phyloP scores from a whole-genome alignment of 2,113 vertebrate genomes.

The Peromyscus polionotus region DNA sequence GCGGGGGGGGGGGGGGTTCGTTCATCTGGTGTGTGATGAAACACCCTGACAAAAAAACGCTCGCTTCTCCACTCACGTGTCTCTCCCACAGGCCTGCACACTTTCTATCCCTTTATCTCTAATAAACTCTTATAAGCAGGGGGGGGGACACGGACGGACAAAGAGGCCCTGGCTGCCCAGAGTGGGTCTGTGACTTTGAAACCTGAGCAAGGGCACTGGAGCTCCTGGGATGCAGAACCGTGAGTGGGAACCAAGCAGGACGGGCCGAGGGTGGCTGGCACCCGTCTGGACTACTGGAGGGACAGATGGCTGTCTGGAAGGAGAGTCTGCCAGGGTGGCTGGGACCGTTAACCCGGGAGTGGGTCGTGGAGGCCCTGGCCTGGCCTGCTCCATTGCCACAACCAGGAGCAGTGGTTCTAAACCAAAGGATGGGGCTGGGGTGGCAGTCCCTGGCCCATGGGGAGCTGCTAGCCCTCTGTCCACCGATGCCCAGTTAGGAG shows the following conservation, averaged over 20 bases:
- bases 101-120: too few relatives aligned
- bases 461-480: background rate
- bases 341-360: background rate
- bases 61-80: too few relatives aligned
- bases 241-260: background rate
- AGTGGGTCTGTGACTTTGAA: background rate
- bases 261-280: background rate
- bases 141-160: too few relatives aligned
- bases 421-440: too few relatives aligned
- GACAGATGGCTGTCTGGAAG: background rate
- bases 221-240: background rate
- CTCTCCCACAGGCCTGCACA: too few relatives aligned
- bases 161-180: background rate
- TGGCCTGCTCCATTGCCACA: background rate
- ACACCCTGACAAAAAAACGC: too few relatives aligned
- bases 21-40: too few relatives aligned
- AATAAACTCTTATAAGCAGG: too few relatives aligned
- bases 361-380: background rate
- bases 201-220: background rate
- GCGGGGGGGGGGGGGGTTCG: background rate
- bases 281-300: background rate
- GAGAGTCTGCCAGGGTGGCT: background rate
- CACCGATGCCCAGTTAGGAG: background rate
- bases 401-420: background rate
- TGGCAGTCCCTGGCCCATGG: background rate